These are phyloP conservation scores for Dolichomitus sp. DNA, from an alignment of 2,888 invertebrate genomes.

Conservation along the genomic window DNA sequence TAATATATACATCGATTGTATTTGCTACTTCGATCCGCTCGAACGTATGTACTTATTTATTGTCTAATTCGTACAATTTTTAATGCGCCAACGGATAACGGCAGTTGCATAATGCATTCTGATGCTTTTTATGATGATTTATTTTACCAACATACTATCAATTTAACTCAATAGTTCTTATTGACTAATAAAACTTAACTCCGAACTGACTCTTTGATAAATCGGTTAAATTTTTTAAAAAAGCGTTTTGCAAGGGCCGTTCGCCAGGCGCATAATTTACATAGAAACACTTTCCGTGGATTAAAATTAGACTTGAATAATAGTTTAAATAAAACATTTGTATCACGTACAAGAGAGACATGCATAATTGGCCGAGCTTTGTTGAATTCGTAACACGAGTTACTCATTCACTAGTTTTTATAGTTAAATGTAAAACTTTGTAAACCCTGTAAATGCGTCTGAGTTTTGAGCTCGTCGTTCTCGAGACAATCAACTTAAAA, in stretches of 20 bases:
- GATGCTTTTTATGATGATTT: conserved; percentile 1
- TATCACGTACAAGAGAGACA: conserved; percentile 23
- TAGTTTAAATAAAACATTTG: conserved; percentile 30
- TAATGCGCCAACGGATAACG: conserved; percentile 24
- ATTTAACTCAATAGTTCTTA: conserved; percentile 11
- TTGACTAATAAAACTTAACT: not conserved
- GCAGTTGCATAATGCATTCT: conserved; percentile 21
- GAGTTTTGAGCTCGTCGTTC: conserved; percentile 41
- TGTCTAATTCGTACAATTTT: conserved; percentile 57
- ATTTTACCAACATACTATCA: conserved; percentile 4
- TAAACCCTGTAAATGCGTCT: conserved; percentile 16
- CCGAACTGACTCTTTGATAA: not conserved
- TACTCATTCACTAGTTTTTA: conserved; percentile 28
- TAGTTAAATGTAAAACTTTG: conserved; percentile 42
- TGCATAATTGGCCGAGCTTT: conserved; percentile 57
- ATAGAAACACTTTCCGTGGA: conserved; percentile 31
- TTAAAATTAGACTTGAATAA: conserved; percentile 37
- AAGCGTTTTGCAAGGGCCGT: conserved; percentile 32
- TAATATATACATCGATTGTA: conserved; percentile 49
- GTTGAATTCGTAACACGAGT: conserved; percentile 21
- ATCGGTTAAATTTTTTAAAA: not conserved
- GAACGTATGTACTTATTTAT: conserved; percentile 62
- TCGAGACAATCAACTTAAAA: conserved; percentile 34
- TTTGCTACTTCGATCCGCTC: conserved; percentile 57
- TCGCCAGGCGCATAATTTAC: conserved; percentile 38